These are phyloP conservation scores for Coreius guichenoti DNA, from an alignment of 2,797 vertebrate genomes.

Conservation along the genomic window DNA sequence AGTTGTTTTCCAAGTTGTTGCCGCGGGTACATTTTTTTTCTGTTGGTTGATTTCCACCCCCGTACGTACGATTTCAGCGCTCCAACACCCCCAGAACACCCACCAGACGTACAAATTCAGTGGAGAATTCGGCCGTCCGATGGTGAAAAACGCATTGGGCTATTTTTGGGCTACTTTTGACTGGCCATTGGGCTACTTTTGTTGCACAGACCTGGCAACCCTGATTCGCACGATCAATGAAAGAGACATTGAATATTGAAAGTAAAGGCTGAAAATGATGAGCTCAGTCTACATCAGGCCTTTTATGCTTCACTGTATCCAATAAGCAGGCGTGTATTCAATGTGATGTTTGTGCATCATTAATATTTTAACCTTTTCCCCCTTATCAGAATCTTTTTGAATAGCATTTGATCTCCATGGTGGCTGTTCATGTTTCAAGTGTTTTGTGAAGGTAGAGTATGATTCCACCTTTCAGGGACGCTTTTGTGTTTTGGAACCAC, in stretches of 20 bases:
- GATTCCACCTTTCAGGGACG: neutral
- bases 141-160: too few relatives aligned
- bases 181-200: too few relatives aligned
- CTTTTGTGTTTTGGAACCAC: neutral
- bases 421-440: neutral
- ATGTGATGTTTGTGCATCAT: neutral
- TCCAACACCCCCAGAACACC: too few relatives aligned
- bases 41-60: too few relatives aligned
- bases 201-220: too few relatives aligned
- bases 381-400: neutral
- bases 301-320: neutral
- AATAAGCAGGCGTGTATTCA: neutral
- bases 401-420: neutral
- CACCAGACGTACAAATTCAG: too few relatives aligned
- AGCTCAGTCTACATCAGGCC: neutral
- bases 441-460: neutral
- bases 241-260: slow-evolving; percentile 26
- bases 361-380: neutral
- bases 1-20: too few relatives aligned
- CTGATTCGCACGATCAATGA: neutral
- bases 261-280: slow-evolving; percentile 7
- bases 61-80: too few relatives aligned
- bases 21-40: too few relatives aligned
- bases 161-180: too few relatives aligned
- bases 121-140: too few relatives aligned